Evolutionary conservation across 2,797 vertebrate species (phyloP).

Genomic region (Coranthus polyacanthus): DNA sequence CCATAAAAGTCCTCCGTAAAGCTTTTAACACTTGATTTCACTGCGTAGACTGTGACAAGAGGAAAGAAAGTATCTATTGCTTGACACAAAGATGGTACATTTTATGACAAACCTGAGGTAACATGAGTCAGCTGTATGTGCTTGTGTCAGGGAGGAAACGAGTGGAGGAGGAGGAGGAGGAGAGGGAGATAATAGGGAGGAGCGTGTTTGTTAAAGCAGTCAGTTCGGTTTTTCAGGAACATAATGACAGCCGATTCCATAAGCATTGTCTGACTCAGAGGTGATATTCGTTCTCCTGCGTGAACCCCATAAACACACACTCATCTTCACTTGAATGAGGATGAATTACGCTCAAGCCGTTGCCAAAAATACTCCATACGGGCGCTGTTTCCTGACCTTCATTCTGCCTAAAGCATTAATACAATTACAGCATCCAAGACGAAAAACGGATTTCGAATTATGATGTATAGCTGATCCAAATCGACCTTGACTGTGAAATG

Average conservation of each 20-base stretch:
- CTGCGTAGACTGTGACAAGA: conserved; percentile 17
- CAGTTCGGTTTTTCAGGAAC: conserved; percentile 22
- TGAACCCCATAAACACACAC: conserved; percentile 7
- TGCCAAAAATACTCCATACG: conserved; percentile 35
- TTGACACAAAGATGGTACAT: no score
- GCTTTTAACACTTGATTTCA: conserved; percentile 37
- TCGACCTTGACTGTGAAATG: conserved; percentile 70
- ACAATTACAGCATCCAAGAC: conserved; percentile 50
- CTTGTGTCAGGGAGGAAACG: no score
- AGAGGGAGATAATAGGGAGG: conserved; percentile 12
- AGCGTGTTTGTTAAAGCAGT: conserved; percentile 19
- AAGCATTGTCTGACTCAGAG: conserved; percentile 44
- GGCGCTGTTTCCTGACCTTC: conserved; percentile 45
- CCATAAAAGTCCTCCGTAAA: conserved; percentile 28
- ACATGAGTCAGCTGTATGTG: no score
- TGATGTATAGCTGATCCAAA: conserved; percentile 62
- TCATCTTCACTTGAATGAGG: not conserved
- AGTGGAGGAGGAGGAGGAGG: no score
- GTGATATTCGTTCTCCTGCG: conserved; percentile 4
- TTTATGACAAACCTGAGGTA: no score
- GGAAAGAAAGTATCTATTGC: not conserved
- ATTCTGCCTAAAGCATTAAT: conserved; percentile 50
- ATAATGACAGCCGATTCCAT: conserved; percentile 39
- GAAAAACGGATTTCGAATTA: conserved; percentile 41
- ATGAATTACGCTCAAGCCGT: conserved; percentile 1